These are phyloP conservation scores for Pseudotriccus pelzelni DNA, from an alignment of 2,797 vertebrate species.

Conservation along the genomic window DNA sequence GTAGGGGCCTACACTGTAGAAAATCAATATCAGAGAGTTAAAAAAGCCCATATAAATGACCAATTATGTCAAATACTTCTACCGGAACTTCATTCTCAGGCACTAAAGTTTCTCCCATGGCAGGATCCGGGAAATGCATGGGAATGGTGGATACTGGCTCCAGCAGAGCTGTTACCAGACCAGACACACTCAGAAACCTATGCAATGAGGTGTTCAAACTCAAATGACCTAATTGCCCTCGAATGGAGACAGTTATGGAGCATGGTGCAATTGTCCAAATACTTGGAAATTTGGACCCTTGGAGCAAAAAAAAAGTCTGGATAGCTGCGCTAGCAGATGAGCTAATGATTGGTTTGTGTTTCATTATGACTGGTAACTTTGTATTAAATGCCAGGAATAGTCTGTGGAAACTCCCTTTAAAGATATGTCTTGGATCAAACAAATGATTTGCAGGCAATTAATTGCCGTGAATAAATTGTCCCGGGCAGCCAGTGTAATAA, in stretches of 20 bases:
- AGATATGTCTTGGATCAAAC: conserved; percentile 6
- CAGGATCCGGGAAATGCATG: not conserved
- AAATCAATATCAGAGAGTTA: not conserved
- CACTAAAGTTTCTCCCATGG: not conserved
- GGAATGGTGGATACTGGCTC: not conserved
- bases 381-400: not conserved
- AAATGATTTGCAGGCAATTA: not conserved
- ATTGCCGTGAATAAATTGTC: not conserved
- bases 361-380: not conserved
- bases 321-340: conserved; percentile 1
- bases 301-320: not conserved
- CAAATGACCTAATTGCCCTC: not conserved
- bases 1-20: not conserved
- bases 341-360: not conserved
- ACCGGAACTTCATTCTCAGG: not conserved
- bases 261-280: not conserved
- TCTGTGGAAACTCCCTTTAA: not conserved
- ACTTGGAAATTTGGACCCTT: not conserved
- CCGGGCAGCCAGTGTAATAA: not conserved
- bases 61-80: not conserved
- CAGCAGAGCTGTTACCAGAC: not conserved
- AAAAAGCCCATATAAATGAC: not conserved
- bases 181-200: not conserved
- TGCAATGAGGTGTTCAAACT: not conserved
- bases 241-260: not conserved